Evolutionary conservation across 2,888 invertebrate genomes (phyloP), one percentile per base, ranked within the genome.

Genomic region (Caenorhabditis uteleia): DNA sequence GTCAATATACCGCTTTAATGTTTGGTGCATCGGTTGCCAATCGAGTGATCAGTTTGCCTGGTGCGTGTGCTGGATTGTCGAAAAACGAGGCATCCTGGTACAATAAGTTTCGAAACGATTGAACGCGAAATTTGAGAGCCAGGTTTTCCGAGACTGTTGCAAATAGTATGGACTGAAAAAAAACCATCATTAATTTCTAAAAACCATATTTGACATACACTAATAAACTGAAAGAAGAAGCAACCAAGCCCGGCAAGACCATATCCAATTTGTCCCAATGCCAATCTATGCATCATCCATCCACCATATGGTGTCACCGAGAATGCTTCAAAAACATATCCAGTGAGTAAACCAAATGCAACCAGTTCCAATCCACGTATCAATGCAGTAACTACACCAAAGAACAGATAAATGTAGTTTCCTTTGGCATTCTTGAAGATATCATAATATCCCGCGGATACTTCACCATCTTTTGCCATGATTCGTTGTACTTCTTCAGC

Each of bases 1-100:
- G 12, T 14, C 14, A 16, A 12, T 29, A 29, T 12, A 34, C 56
- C 12, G 70, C 74, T 79, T 84, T 84, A 7, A 85, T 77, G 39
- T 84, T 77, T 4, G 85, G 84, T 20, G 84, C 83, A 75, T 85
- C 85, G 44, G 83, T 77, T 10, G 85, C 83, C 27, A 85, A 75
- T 47, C 83, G 70, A 0, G 84, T 83, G 26, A 83, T 79, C n/a
- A 84, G 58, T 57, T 83, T 85, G 25, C 84, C 84, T 21, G 83
- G 73, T 2, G 83, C 74, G 58, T 83, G 82, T 10, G 75, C 70
- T 16, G 83, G 79, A 18, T 83, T 70, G 76, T 85, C 85, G 57
- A 85, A 85, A 84, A 85, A 86, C 10, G 79, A 83, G 8, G 84
- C 78, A 25, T 84, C 81, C 71, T 85, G 85, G 12, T 80, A 68